These are phyloP conservation scores for Oscheius onirici DNA, from an alignment of 2,888 invertebrate genomes.

Conservation along the genomic window DNA sequence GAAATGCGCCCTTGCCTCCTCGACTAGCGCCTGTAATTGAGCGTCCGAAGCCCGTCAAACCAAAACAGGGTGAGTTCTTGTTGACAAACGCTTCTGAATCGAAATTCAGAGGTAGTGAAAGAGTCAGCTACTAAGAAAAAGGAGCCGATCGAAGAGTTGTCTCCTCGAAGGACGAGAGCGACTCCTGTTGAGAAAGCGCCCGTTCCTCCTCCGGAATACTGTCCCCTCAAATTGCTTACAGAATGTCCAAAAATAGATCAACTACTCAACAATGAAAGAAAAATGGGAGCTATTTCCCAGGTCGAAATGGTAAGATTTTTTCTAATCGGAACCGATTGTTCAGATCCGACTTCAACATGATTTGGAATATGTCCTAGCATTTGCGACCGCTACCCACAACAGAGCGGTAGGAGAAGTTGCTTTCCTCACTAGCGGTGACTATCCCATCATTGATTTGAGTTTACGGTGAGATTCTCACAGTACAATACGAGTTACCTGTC, in stretches of 20 bases:
- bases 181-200: not conserved
- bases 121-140: not conserved
- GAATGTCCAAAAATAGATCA: constrained; percentile 26
- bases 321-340: not conserved
- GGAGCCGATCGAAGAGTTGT: not conserved
- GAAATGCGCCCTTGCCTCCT: too few relatives aligned
- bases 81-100: too few relatives aligned
- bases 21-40: too few relatives aligned
- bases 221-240: constrained; percentile 32
- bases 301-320: constrained; percentile 32
- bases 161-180: not conserved
- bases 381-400: constrained; percentile 33
- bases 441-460: constrained; percentile 45
- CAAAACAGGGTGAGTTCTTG: too few relatives aligned
- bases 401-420: constrained; percentile 39
- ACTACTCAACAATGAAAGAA: constrained; percentile 4
- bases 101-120: too few relatives aligned
- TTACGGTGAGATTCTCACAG: constrained; percentile 21
- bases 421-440: constrained; percentile 48
- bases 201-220: constrained; percentile 42
- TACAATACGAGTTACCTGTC: constrained; percentile 6
- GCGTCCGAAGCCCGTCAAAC: too few relatives aligned
- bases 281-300: constrained; percentile 18
- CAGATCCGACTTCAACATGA: constrained; percentile 48
- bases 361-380: constrained; percentile 44